A percentile compares a stretch with the other conserved stretches of the same genome.
Conservation (phyloP, 2,797 vertebrate genomes). For the Sebastes ruberrimus region DNA sequence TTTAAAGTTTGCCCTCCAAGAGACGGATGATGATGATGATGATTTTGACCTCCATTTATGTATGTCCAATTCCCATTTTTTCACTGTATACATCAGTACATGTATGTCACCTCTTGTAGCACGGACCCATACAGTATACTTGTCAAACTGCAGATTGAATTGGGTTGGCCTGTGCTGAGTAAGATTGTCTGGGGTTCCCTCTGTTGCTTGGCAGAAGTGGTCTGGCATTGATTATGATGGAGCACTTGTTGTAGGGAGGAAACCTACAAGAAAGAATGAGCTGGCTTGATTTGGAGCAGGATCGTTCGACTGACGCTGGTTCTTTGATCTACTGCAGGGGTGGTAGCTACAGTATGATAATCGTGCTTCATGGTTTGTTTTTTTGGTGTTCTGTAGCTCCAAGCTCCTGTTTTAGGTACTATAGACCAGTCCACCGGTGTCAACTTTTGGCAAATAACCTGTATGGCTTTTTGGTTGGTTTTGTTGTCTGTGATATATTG, state of each 20-base stretch:
- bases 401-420: neutral
- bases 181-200: conserved; percentile 54
- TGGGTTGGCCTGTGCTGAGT: conserved; percentile 33
- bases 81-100: neutral
- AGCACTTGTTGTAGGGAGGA: conserved; percentile 45
- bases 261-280: conserved; percentile 34
- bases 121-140: neutral
- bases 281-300: conserved; percentile 30
- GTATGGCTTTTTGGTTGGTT: neutral
- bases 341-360: neutral
- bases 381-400: neutral
- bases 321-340: neutral
- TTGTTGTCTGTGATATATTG: neutral
- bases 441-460: neutral
- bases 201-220: conserved; percentile 58
- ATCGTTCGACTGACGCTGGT: neutral
- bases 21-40: neutral
- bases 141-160: conserved; percentile 24
- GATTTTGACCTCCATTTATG: neutral
- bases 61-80: neutral
- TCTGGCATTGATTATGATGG: conserved; percentile 64
- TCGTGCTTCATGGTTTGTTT: neutral
- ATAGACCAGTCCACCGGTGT: neutral
- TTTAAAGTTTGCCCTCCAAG: neutral
- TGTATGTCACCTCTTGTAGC: neutral